Base-by-base conservation (phyloP, 2,888 invertebrate species). In the Tillus elongatus region DNA sequence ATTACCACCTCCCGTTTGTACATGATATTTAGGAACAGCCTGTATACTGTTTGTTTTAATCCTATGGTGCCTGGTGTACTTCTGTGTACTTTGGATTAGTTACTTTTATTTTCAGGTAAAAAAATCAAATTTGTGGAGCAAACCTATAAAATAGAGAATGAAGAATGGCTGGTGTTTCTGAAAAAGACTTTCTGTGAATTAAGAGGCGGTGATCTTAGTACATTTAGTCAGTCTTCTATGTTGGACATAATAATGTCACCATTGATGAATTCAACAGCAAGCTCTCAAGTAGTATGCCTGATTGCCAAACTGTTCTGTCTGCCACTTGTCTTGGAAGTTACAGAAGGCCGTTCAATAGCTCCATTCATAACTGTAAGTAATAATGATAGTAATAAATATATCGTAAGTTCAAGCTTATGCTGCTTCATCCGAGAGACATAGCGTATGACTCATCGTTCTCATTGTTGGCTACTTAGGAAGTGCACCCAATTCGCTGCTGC, bases 131-230 rank as follows among this genome's bases (percentile, higher is more conserved):
- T 59, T 34, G 53, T 53, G 19, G 58, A 58, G 46, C 56, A 59
- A 35, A 54, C 44, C 28, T 71, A 73, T 51, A 79, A 82, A 2
- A 82, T 88, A 41, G 87, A 89, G 60, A 75, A 83, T 46, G 88
- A 89, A 45, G 89, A 90, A 63, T 89, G 88, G 89, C 70, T 86
- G 44, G 87, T 82, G 1, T 90, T 89, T 61, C 64, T 90, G 1
- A 78, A 83, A 52, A 77, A 79, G 8, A 83, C 84, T 10, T 84
- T 87, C 62, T 81, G 81, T 58, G 90, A 89, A 69, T 75, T 86
- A 9, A 76, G 88, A 67, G 78, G 79, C 37, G 85, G 85, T 1
- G 87, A 87, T 61, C 70, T 84, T 10, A 79, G 79, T 49, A 82
- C 82, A 2, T 65, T 88, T 3, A 74, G 78, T 12, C 82, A 86